Percentiles rank a stretch among this genome's conserved stretches.
Conservation (phyloP, 2,113 vertebrate species). For the Eretmochelys imbricata region DNA sequence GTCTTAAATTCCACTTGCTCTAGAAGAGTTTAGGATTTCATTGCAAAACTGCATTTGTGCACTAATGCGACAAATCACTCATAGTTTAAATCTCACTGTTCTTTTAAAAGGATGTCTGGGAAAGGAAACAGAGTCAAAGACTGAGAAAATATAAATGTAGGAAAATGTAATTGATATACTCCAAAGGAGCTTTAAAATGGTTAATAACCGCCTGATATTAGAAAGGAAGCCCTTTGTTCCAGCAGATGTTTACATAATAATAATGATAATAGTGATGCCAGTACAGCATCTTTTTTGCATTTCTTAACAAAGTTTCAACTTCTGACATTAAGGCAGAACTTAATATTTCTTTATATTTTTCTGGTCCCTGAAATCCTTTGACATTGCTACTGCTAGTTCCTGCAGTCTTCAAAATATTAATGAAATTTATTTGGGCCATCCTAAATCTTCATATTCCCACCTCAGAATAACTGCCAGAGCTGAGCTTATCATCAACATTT, state of each 20-base stretch:
- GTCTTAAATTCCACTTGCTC: not conserved
- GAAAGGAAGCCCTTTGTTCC: constrained; percentile 6
- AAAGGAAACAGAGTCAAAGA: not conserved
- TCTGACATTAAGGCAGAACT: not conserved
- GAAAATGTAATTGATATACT: not conserved
- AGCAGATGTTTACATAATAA: not conserved
- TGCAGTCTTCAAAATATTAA: constrained; percentile 64
- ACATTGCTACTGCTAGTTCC: constrained; percentile 39
- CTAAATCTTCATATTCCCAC: constrained; percentile 38
- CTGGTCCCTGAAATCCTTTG: constrained; percentile 39
- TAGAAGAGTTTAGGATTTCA: not conserved
- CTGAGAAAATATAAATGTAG: not conserved
- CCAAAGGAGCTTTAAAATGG: not conserved
- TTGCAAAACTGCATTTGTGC: not conserved
- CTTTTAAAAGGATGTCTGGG: not conserved
- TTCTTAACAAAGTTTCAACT: not conserved
- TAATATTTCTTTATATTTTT: constrained; percentile 30
- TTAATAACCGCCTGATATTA: not conserved
- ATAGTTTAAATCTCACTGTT: not conserved
- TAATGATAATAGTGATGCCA: not conserved
- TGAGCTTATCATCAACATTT: constrained; percentile 55
- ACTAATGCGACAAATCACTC: not conserved
- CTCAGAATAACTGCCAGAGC: constrained; percentile 17
- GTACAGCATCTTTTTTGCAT: not conserved
- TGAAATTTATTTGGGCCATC: constrained; percentile 40